A percentile compares a stretch with the other conserved stretches of the same genome.
Conservation (phyloP, 1,140 invertebrate genomes). For the Drosophila gunungcola region DNA sequence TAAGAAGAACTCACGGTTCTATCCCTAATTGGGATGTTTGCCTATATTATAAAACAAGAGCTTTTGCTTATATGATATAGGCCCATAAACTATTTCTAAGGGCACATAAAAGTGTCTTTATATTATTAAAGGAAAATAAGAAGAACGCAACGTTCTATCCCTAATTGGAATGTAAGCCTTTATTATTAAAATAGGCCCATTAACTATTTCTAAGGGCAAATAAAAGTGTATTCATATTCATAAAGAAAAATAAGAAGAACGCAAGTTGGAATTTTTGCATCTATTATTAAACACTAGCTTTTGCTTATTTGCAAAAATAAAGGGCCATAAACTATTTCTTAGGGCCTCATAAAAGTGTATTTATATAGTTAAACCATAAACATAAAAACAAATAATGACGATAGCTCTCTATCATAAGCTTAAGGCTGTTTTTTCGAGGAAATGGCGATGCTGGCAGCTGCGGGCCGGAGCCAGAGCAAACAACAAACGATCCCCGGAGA, state of each 20-base stretch:
- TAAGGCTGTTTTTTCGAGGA: constrained; percentile 46
- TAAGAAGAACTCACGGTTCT: too few species aligned
- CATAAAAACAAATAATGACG: constrained; percentile 28
- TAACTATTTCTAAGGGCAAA: too few species aligned
- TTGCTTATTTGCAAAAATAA: background rate
- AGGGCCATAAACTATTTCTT: background rate
- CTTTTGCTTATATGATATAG: too few species aligned
- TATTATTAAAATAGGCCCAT: too few species aligned
- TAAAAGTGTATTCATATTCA: too few species aligned
- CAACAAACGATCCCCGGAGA: constrained; percentile 53
- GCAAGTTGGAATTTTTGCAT: background rate
- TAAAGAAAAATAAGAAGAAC: too few species aligned
- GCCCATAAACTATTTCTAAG: constrained; percentile 1
- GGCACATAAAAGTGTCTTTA: constrained; percentile 3
- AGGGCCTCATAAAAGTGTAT: background rate
- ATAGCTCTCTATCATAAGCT: constrained; percentile 8
- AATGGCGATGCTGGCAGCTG: constrained; percentile 47
- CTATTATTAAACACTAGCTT: background rate
- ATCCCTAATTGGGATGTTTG: background rate
- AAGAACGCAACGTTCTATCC: too few species aligned
- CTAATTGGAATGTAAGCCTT: too few species aligned
- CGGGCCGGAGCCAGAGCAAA: constrained; percentile 34
- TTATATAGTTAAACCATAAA: constrained; percentile 6
- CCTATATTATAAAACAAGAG: background rate
- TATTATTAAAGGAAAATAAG: background rate